phyloP scores from a whole-genome alignment of 2,797 vertebrate genomes.

The Varecia variegata region DNA sequence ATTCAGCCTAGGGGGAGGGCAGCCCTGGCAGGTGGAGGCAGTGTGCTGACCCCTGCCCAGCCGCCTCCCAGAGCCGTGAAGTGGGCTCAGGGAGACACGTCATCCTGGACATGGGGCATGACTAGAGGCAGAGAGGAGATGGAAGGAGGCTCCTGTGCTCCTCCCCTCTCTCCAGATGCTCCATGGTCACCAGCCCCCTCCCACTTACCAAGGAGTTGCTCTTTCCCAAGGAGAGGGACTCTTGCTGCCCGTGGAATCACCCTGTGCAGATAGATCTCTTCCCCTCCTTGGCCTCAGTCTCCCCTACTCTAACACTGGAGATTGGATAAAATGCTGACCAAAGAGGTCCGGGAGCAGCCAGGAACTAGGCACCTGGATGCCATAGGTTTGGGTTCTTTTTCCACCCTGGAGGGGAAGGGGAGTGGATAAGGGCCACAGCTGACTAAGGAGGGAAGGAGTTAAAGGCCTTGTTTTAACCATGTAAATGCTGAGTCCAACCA shows the following conservation, averaged over 20 bases:
- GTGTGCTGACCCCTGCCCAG: background rate
- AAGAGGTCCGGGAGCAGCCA: background rate
- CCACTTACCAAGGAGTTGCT: background rate
- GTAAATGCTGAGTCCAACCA: background rate
- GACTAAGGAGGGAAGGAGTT: background rate
- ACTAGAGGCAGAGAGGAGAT: background rate
- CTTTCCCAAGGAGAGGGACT: background rate
- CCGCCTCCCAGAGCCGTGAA: background rate
- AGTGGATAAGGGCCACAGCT: background rate
- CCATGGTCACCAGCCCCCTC: background rate
- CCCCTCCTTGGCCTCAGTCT: background rate
- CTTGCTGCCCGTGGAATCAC: background rate
- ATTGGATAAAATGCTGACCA: background rate
- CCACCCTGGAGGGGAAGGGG: background rate
- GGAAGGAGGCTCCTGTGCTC: background rate
- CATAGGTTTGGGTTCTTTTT: background rate
- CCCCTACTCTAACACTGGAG: background rate
- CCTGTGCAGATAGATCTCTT: background rate
- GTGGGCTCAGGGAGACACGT: background rate
- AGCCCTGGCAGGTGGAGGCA: background rate
- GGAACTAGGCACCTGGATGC: background rate
- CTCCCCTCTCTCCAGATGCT: background rate
- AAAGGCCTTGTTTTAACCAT: background rate
- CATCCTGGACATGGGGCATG: background rate
- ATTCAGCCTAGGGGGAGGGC: background rate